Conservation (phyloP, 2,888 invertebrate species). For the Drosophila multiciliata region DNA sequence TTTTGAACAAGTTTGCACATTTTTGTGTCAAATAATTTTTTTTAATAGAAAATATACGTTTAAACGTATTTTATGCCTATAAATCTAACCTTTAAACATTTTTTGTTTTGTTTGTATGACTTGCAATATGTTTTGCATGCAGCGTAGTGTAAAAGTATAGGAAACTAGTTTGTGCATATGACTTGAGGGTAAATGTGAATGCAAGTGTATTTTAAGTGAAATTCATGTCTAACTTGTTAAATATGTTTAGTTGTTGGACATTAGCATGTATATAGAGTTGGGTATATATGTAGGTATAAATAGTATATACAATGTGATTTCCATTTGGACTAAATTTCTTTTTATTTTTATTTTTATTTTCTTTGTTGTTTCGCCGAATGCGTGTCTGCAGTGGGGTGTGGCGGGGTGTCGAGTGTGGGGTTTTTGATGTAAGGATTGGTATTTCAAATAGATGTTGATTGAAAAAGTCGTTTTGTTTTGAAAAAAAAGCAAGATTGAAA, state of each 20-base stretch:
- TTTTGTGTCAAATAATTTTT: background rate
- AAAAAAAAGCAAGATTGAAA: constrained; percentile 44
- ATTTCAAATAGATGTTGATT: constrained; percentile 36
- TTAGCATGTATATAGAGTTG: constrained; percentile 21
- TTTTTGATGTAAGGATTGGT: constrained; percentile 19
- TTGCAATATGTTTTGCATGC: constrained; percentile 53
- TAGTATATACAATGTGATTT: constrained; percentile 33
- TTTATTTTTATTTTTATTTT: background rate
- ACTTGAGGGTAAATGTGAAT: constrained; percentile 42
- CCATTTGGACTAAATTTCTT: constrained; percentile 1
- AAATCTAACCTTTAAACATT: background rate
- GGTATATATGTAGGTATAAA: constrained; percentile 18
- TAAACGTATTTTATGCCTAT: background rate
- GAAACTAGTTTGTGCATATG: constrained; percentile 45
- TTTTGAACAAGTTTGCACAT: background rate
- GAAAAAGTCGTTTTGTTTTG: constrained; percentile 31
- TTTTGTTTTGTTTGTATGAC: constrained; percentile 14
- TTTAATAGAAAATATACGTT: background rate
- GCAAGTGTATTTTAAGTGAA: constrained; percentile 25
- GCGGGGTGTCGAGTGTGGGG: background rate
- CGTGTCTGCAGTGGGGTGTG: background rate
- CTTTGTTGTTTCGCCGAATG: background rate
- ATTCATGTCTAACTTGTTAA: constrained; percentile 28
- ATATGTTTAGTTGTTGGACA: constrained; percentile 34
- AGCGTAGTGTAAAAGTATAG: constrained; percentile 39